Evolutionary conservation across 2,888 invertebrate genomes (phyloP).

Genomic region (Chrysotoxum bicinctum): DNA sequence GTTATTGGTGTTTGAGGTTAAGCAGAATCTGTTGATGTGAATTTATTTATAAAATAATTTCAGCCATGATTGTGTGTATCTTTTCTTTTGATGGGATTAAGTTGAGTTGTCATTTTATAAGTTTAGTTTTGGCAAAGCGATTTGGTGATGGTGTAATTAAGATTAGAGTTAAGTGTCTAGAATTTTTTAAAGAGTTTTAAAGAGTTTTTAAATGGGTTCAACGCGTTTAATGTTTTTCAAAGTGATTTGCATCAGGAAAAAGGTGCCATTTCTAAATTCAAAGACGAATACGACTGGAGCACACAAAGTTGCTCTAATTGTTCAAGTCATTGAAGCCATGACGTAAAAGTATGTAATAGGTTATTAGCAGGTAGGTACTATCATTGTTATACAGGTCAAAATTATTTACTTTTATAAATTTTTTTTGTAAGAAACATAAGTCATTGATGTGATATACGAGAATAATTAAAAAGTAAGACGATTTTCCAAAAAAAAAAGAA

Average conservation of each 20-base stretch:
- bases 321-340: no score
- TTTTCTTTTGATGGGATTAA: background rate
- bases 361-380: no score
- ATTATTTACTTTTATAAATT: no score
- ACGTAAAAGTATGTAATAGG: no score
- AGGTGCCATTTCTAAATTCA: no score
- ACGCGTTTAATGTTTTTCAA: background rate
- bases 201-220: background rate
- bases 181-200: background rate
- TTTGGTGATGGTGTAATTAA: slow-evolving; percentile 14
- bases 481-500: no score
- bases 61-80: slow-evolving; percentile 5
- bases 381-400: no score
- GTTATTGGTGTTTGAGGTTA: slow-evolving; percentile 31
- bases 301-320: no score
- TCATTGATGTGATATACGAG: no score
- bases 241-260: background rate
- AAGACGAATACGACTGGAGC: no score
- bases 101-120: slow-evolving; percentile 6
- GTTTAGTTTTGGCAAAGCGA: background rate
- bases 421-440: no score
- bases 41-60: slow-evolving; percentile 49
- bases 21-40: slow-evolving; percentile 41
- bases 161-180: background rate
- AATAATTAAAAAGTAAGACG: no score